Evolutionary conservation across 2,888 invertebrate species (phyloP), one percentile per base, ranked within the genome.

Genomic region (Fragum sueziense): DNA sequence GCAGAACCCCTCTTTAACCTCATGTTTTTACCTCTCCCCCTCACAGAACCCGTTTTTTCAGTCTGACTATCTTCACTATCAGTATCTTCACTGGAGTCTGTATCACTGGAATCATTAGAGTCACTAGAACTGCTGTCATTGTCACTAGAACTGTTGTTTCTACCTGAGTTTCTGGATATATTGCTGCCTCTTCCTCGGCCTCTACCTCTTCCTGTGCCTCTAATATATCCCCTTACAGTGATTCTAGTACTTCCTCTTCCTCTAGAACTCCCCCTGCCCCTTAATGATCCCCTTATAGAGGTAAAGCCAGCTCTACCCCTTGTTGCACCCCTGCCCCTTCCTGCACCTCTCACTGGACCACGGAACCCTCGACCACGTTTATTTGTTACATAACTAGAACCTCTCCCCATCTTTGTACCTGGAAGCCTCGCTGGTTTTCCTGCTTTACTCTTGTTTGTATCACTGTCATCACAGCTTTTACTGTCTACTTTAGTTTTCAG

Each of bases 241-340:
- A 20, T 27, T 34, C 65, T 65, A 14, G 17, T 65, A 17, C 6
- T 7, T 4, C 65, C 65, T 25, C 65, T 4, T 14, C 65, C 65
- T 33, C 65, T 65, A 25, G 29, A 25, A 20, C 51, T 3, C 67
- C 29, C 41, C 27, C 22, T 37, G 37, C n/a, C 22, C 47, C 67
- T 62, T 27, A 7, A 9, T 29, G 62, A 62, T 31, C 62, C 62
- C 27, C 11, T 37, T 14, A 29, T 0, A 29, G 61, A 67, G 17
- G 9, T 41, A 47, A 41, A 3, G n/a, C 20, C 2, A 37, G 22
- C 20, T 11, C 20, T 3, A 33, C 33, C 65, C 20, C 65, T 65
- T 33, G 20, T 65, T 33, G 17, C 3, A 25, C 68, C 68, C 27
- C 68, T n/a, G 11, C 68, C 68, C 27, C 68, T 68, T 68, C 27